Percentiles rank a stretch among this genome's conserved stretches.
Evolutionary conservation across 2,888 invertebrate genomes (phyloP).

Genomic region (Agrotis puta): DNA sequence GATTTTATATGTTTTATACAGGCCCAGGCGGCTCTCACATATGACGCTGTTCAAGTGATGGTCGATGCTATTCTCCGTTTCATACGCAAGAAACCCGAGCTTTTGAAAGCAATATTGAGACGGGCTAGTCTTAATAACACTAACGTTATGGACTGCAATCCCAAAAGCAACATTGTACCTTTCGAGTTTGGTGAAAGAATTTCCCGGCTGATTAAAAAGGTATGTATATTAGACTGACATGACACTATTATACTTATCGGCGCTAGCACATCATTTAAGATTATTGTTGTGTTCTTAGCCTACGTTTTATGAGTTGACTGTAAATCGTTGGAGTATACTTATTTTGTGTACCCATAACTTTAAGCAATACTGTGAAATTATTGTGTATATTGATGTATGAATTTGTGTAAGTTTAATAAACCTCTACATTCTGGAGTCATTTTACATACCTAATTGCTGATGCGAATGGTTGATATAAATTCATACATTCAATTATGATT

Average conservation of each 20-base stretch:
- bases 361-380: too few relatives aligned
- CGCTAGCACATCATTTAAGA: background rate
- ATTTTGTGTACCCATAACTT: background rate
- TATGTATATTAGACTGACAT: conserved; percentile 72
- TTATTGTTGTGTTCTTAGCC: conserved; percentile 19
- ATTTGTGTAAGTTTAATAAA: conserved; percentile 38
- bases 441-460: conserved; percentile 72
- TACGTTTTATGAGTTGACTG: conserved; percentile 21
- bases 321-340: conserved; percentile 14
- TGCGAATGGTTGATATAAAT: conserved; percentile 81
- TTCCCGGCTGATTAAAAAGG: conserved; percentile 95
- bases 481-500: conserved; percentile 75
- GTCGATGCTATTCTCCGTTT: conserved; percentile 97
- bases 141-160: conserved; percentile 95
- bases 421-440: conserved; percentile 63
- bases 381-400: background rate
- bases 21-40: conserved; percentile 98
- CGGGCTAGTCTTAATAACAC: conserved; percentile 91
- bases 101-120: conserved; percentile 91
- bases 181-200: conserved; percentile 97
- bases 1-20: conserved; percentile 74
- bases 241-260: conserved; percentile 11
- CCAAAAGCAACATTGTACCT: conserved; percentile 94
- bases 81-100: conserved; percentile 95
- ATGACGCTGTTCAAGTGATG: conserved; percentile 97